phyloP scores from a whole-genome alignment of 2,113 vertebrate genomes.

The Tupaia tana region DNA sequence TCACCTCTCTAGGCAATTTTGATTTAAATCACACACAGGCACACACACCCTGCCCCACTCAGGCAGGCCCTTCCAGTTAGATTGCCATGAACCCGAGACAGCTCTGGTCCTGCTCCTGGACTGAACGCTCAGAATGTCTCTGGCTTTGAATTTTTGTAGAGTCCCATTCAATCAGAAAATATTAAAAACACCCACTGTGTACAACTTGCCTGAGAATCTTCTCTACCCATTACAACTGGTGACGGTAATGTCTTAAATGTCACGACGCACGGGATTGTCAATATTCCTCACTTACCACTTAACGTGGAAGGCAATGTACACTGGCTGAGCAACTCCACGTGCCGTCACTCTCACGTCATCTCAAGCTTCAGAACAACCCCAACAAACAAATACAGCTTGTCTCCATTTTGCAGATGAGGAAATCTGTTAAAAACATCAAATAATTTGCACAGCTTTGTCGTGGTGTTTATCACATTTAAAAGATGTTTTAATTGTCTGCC shows the following conservation, averaged over 20 bases:
- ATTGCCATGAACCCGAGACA: background rate
- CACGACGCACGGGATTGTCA: background rate
- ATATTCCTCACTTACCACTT: background rate
- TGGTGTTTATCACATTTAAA: background rate
- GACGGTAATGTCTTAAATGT: background rate
- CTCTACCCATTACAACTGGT: background rate
- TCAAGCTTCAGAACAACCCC: background rate
- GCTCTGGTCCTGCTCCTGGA: background rate
- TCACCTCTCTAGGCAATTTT: background rate
- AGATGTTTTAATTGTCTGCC: background rate
- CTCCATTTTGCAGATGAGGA: background rate
- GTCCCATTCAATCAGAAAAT: background rate
- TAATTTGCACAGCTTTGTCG: background rate
- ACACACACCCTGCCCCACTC: background rate
- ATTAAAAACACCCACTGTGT: background rate
- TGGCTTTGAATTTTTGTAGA: background rate
- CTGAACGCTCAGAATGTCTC: background rate
- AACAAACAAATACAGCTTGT: background rate
- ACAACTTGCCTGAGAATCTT: background rate
- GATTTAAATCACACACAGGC: background rate
- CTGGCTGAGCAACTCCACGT: background rate
- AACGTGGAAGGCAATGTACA: background rate
- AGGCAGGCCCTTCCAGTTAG: background rate
- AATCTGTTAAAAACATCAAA: constrained; percentile 40
- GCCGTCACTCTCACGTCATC: background rate